Conservation (phyloP, 2,797 vertebrate genomes). For the Darevskia mixta region DNA sequence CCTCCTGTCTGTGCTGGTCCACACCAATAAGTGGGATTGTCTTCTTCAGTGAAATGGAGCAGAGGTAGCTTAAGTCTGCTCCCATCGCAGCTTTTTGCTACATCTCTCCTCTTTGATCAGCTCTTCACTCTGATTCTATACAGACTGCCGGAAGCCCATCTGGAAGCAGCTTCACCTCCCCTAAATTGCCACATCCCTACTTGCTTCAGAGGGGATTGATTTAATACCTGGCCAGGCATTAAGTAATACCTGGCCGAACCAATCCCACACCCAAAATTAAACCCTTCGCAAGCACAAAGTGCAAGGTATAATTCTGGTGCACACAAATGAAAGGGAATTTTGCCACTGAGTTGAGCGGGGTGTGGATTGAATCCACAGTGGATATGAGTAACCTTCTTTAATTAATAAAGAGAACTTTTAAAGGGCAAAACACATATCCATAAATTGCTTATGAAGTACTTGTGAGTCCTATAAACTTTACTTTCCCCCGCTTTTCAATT, state of each 20-base stretch:
- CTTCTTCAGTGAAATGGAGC: background rate
- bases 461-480: background rate
- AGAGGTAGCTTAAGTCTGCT: background rate
- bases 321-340: background rate
- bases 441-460: background rate
- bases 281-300: background rate
- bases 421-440: background rate
- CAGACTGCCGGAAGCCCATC: background rate
- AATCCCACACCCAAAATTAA: background rate
- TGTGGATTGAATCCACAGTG: background rate
- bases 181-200: background rate
- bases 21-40: background rate
- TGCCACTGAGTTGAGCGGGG: background rate
- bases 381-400: background rate
- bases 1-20: background rate
- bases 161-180: background rate
- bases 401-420: background rate
- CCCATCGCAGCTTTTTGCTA: background rate
- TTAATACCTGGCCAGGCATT: background rate
- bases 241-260: too few relatives aligned
- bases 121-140: background rate
- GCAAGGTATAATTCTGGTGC: background rate
- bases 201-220: background rate
- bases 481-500: background rate
- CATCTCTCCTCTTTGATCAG: background rate